These are phyloP conservation scores for Antedon bifida DNA, from an alignment of 35 echinoderm and acorn worm species.

Conservation along the genomic window DNA sequence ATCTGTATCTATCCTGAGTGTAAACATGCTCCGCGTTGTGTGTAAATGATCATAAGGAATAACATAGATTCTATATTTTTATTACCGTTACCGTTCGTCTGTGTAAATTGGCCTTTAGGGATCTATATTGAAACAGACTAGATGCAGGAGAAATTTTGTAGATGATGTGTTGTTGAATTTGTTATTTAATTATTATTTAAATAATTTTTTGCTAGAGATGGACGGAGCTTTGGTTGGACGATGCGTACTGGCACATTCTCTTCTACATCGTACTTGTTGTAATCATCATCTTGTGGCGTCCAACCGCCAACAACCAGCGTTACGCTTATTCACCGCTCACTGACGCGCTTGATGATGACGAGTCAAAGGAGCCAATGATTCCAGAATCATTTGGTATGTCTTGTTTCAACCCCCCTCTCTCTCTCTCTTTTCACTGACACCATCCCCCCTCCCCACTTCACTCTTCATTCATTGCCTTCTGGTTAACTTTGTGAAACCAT, in stretches of 20 bases:
- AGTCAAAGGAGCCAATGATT: conserved; percentile 78
- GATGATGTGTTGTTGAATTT: too few relatives aligned
- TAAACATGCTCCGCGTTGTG: too few relatives aligned
- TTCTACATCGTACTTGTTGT: conserved; percentile 67
- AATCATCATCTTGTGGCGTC: conserved; percentile 62
- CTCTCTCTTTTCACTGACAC: too few relatives aligned
- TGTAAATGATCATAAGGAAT: too few relatives aligned
- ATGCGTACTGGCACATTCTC: conserved; percentile 87
- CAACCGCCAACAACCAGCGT: conserved; percentile 84
- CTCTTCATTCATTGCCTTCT: not conserved
- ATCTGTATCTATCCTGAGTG: too few relatives aligned
- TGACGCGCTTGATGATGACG: conserved; percentile 44
- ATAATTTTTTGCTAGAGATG: conserved; percentile 32
- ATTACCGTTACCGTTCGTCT: too few relatives aligned
- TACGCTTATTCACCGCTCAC: conserved; percentile 76
- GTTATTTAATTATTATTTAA: not conserved
- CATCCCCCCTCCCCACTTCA: not conserved
- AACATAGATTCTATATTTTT: too few relatives aligned
- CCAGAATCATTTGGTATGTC: conserved; percentile 79
- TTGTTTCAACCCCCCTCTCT: too few relatives aligned
- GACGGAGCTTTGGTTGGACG: conserved; percentile 87
- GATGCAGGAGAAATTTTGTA: too few relatives aligned
- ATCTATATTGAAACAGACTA: too few relatives aligned
- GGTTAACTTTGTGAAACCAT: too few relatives aligned
- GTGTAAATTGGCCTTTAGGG: too few relatives aligned